Percentiles rank a stretch among this genome's conserved stretches.
These are phyloP conservation scores for Panagrolaimus sp. DNA, from an alignment of 1,140 invertebrate species.

Conservation along the genomic window DNA sequence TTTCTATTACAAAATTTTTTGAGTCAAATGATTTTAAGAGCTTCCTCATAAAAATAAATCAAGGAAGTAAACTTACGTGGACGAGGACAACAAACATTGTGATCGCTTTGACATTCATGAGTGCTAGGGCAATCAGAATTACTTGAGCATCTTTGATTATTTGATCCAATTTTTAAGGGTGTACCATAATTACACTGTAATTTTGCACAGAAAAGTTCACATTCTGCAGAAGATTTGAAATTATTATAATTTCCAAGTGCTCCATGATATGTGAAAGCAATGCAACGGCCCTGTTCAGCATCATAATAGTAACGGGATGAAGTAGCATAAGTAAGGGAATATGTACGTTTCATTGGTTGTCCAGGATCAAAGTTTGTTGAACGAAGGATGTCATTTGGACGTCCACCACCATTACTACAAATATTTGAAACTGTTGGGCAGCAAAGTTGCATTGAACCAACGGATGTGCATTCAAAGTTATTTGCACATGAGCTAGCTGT, in stretches of 20 bases:
- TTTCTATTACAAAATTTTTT: no score
- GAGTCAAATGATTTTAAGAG: no score
- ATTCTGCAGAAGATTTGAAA: constrained; percentile 53
- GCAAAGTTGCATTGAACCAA: constrained; percentile 56
- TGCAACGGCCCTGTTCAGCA: constrained; percentile 51
- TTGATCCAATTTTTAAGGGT: constrained; percentile 53
- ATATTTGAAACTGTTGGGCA: constrained; percentile 52
- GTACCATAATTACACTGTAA: constrained; percentile 54
- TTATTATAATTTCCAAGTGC: constrained; percentile 57
- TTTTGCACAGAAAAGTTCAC: constrained; percentile 56
- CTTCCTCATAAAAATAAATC: not conserved
- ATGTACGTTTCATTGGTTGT: constrained; percentile 40
- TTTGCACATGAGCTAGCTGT: constrained; percentile 46
- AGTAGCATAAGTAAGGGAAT: constrained; percentile 32
- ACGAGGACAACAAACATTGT: constrained; percentile 56
- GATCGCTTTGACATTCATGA: constrained; percentile 53
- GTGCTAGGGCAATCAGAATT: constrained; percentile 53
- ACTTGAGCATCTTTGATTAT: constrained; percentile 52
- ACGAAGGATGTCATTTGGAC: constrained; percentile 43
- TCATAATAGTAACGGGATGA: constrained; percentile 54
- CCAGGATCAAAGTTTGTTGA: constrained; percentile 52
- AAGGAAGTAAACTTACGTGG: constrained; percentile 41
- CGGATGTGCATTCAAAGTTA: constrained; percentile 55
- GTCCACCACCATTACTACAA: constrained; percentile 47
- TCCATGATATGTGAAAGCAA: constrained; percentile 51